Percentiles rank a stretch among this genome's conserved stretches.
These are phyloP conservation scores for Camponotus pennsylvanicus DNA, from an alignment of 1,140 invertebrate species.

Conservation along the genomic window DNA sequence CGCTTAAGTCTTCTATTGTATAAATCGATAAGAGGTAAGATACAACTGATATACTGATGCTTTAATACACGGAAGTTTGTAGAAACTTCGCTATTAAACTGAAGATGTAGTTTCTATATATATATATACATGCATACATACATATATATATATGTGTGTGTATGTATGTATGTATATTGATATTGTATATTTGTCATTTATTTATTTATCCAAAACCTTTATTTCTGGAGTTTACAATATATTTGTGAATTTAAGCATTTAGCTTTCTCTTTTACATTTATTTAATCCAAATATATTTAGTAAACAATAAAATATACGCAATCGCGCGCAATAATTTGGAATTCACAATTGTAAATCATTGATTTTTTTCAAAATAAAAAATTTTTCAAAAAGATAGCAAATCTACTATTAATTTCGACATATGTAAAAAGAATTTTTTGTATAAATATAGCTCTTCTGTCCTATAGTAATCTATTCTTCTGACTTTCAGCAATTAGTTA, in stretches of 20 bases:
- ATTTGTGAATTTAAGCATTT: constrained; percentile 31
- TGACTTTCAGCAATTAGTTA: constrained; percentile 1
- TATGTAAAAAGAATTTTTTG: background rate
- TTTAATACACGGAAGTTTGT: constrained; percentile 67
- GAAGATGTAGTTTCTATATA: constrained; percentile 58
- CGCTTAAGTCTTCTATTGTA: constrained; percentile 65
- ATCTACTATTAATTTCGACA: background rate
- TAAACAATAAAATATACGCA: constrained; percentile 36
- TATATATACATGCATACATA: too few relatives aligned
- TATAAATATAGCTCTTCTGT: background rate
- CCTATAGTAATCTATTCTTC: background rate
- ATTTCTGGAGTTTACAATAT: constrained; percentile 52
- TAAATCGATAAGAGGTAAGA: constrained; percentile 61
- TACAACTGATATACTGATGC: constrained; percentile 57
- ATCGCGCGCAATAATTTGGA: constrained; percentile 13
- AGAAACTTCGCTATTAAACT: constrained; percentile 67
- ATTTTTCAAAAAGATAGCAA: background rate
- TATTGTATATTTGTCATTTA: constrained; percentile 60
- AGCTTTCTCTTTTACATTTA: constrained; percentile 15
- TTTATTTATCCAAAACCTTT: constrained; percentile 65
- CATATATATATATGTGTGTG: too few relatives aligned
- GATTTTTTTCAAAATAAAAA: background rate
- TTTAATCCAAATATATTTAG: constrained; percentile 20
- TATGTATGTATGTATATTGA: too few relatives aligned
- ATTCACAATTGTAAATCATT: constrained; percentile 39